Conservation (phyloP, 2,797 vertebrate genomes). For the Novumbra hubbsi region DNA sequence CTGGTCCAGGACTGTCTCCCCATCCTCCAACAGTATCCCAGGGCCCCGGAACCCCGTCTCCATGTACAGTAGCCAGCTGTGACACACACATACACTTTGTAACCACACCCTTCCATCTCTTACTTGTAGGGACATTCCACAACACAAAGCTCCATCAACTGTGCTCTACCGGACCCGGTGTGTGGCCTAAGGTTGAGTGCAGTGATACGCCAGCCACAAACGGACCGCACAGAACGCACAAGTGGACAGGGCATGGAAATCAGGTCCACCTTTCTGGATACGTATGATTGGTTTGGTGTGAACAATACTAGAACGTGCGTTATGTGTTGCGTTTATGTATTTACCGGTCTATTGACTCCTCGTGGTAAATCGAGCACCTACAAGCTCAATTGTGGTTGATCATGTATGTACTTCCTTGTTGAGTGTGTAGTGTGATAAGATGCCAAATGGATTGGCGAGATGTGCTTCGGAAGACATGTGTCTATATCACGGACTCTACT, state of each 20-base stretch:
- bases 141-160: not conserved
- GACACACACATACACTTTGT: constrained; percentile 44
- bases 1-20: constrained; percentile 70
- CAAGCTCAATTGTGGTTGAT: too few species aligned
- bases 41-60: constrained; percentile 77
- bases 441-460: too few species aligned
- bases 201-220: constrained; percentile 7
- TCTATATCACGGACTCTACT: too few species aligned
- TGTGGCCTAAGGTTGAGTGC: not conserved
- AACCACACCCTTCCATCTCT: constrained; percentile 15
- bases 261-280: constrained; percentile 10
- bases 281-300: not conserved
- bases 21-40: constrained; percentile 80
- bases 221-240: constrained; percentile 10
- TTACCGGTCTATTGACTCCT: not conserved
- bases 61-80: constrained; percentile 84
- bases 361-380: not conserved
- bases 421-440: too few species aligned
- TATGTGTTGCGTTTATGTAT: not conserved
- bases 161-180: not conserved
- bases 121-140: constrained; percentile 9
- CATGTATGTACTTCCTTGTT: too few species aligned
- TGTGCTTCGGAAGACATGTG: too few species aligned
- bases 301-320: not conserved
- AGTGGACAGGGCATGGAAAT: constrained; percentile 32